Conservation (phyloP, 2,797 vertebrate species). For the Coluber constrictor region DNA sequence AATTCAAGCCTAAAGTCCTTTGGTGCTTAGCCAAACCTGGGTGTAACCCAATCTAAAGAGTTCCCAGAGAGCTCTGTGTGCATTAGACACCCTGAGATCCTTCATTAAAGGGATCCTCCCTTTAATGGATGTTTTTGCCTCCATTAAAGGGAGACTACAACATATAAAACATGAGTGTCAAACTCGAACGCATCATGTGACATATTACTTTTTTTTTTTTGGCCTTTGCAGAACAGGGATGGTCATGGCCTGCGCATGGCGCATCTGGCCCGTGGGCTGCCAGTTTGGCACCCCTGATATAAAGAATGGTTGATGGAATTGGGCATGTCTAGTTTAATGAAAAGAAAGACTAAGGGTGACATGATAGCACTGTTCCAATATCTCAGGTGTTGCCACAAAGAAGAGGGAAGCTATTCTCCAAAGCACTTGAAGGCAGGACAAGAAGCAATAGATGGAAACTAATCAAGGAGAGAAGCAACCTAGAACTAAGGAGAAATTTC, state of each 20-base stretch:
- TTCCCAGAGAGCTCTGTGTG: neutral
- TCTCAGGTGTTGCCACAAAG: neutral
- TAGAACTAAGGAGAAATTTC: neutral
- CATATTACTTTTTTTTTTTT: no score
- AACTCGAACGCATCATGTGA: neutral
- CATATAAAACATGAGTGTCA: neutral
- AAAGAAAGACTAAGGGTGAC: neutral
- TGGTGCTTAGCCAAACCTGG: neutral
- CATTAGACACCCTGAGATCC: neutral
- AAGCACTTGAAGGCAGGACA: neutral
- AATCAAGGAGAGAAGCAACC: neutral
- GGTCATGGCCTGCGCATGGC: neutral
- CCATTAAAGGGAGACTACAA: neutral
- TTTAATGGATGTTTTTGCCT: no score
- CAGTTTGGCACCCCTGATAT: neutral
- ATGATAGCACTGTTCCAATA: neutral
- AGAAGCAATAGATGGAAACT: no score
- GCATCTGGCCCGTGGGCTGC: neutral
- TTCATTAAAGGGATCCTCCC: neutral
- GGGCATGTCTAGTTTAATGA: neutral
- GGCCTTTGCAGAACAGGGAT: neutral
- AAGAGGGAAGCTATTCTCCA: neutral
- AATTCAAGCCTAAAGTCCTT: neutral
- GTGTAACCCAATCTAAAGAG: neutral
- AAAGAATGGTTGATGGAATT: no score